Conservation (phyloP, 2,888 invertebrate genomes). For the Coenonympha glycerion region DNA sequence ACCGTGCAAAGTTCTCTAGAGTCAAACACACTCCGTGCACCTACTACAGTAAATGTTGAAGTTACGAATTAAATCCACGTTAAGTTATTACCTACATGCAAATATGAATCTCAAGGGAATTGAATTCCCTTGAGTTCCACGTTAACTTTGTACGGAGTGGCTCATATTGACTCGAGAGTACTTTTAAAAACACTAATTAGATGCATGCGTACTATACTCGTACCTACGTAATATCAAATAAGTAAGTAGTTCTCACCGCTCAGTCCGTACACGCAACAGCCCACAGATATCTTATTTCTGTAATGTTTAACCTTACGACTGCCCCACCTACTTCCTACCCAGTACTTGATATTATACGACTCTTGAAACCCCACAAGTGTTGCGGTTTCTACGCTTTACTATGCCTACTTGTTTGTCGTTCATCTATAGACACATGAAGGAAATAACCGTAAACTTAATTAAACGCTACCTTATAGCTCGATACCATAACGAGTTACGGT, state of each 20-base stretch:
- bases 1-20: neutral
- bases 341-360: conserved; percentile 61
- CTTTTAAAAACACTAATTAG: conserved; percentile 5
- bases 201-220: neutral
- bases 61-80: neutral
- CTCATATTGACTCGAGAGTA: neutral
- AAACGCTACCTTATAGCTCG: conserved; percentile 19
- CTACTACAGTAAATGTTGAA: conserved; percentile 2
- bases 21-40: no score
- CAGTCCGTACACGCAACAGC: conserved; percentile 37
- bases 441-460: conserved; percentile 33
- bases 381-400: conserved; percentile 68
- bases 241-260: conserved; percentile 21
- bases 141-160: neutral
- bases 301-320: conserved; percentile 75
- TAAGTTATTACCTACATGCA: neutral
- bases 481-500: conserved; percentile 25
- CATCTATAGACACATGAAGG: conserved; percentile 32
- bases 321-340: conserved; percentile 67
- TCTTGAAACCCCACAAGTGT: conserved; percentile 67
- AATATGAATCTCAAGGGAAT: neutral
- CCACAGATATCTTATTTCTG: conserved; percentile 74
- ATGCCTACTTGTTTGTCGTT: conserved; percentile 33
- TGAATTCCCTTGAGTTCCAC: neutral
- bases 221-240: conserved; percentile 10